phyloP scores from a whole-genome alignment of 1,140 invertebrate genomes.

The Tetragnatha versicolor region DNA sequence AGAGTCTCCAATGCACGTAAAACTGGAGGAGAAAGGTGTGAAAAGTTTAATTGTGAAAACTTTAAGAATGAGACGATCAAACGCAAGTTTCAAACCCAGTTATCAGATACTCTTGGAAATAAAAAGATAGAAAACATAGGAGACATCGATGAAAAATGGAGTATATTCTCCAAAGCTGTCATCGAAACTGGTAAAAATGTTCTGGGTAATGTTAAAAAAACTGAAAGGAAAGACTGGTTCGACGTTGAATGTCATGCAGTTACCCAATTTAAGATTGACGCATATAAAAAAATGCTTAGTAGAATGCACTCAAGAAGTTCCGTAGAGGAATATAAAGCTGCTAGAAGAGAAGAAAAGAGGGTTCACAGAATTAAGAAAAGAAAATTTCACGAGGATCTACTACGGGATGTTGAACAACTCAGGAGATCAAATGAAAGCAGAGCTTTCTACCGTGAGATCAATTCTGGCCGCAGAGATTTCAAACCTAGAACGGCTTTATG shows the following conservation, averaged over 20 bases:
- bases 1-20: constrained; percentile 1
- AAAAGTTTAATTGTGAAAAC: constrained; percentile 6
- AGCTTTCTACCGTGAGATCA: too few species aligned
- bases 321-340: not conserved
- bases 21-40: not conserved
- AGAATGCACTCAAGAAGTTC: not conserved
- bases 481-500: too few species aligned
- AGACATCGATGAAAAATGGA: constrained; percentile 14
- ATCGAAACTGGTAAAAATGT: too few species aligned
- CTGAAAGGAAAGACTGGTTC: not conserved
- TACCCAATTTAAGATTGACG: not conserved
- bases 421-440: too few species aligned
- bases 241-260: too few species aligned
- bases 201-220: not conserved
- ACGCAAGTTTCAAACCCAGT: not conserved
- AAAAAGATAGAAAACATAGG: not conserved
- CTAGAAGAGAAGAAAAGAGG: constrained; percentile 3
- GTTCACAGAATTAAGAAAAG: not conserved
- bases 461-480: too few species aligned
- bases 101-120: not conserved
- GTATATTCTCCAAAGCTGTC: too few species aligned
- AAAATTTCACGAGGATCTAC: not conserved
- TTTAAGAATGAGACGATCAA: constrained; percentile 1
- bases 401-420: too few species aligned
- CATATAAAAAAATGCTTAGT: constrained; percentile 1